Evolutionary conservation across 2,888 invertebrate species (phyloP).

Genomic region (Trachelus tabidus): DNA sequence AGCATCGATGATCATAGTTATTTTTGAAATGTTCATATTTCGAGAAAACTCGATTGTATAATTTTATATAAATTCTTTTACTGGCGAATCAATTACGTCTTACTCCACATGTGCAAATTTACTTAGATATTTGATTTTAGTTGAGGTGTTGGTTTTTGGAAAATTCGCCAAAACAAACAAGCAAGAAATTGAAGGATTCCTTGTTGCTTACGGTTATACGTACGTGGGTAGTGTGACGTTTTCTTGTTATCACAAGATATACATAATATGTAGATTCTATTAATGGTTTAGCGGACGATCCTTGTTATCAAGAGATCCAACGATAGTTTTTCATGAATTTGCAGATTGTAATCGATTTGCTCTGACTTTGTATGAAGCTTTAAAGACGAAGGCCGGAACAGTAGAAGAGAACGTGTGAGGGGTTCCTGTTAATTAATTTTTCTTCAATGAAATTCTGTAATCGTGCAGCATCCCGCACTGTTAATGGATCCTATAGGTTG

Average conservation of each 20-base stretch:
- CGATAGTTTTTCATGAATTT: neutral
- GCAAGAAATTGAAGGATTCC: neutral
- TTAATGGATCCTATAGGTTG: neutral
- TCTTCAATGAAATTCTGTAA: neutral
- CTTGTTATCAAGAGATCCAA: neutral
- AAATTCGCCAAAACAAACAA: neutral
- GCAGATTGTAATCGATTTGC: neutral
- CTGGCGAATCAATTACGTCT: neutral
- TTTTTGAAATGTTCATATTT: neutral
- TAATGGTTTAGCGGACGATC: neutral
- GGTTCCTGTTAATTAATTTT: neutral
- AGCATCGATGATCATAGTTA: too few relatives aligned
- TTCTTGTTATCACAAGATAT: neutral
- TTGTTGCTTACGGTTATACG: neutral
- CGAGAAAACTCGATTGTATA: neutral
- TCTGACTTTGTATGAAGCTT: neutral
- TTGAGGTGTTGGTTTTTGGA: neutral
- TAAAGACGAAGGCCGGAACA: neutral
- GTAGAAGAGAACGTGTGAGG: neutral
- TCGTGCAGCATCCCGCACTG: neutral
- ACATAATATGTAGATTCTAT: neutral
- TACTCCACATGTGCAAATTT: neutral
- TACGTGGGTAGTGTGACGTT: neutral
- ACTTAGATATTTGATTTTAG: neutral
- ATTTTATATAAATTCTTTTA: too few relatives aligned